Evolutionary conservation across 2,113 vertebrate species (phyloP).

Genomic region (Spermophilus dauricus): DNA sequence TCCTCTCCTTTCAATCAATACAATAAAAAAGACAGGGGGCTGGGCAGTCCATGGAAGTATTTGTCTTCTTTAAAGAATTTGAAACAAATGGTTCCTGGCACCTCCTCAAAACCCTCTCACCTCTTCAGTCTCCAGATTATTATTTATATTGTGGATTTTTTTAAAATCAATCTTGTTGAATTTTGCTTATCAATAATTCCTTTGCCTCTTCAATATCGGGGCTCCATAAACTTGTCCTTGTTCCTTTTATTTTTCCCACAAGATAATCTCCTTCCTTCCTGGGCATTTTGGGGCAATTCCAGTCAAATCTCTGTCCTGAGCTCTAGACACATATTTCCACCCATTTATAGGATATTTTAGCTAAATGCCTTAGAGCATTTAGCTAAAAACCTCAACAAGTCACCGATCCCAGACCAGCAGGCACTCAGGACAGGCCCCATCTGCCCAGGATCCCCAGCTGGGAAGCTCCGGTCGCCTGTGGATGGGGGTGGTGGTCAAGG

Average conservation of each 20-base stretch:
- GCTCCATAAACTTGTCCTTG: not conserved
- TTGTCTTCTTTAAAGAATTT: not conserved
- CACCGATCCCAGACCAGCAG: not conserved
- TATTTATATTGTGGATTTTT: not conserved
- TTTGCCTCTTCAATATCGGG: not conserved
- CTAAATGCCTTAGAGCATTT: not conserved
- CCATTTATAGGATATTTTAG: not conserved
- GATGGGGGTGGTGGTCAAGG: not conserved
- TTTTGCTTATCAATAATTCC: not conserved
- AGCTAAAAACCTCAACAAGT: not conserved
- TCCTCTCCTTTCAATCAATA: not conserved
- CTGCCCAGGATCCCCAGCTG: not conserved
- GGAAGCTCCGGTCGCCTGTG: not conserved
- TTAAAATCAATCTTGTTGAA: not conserved
- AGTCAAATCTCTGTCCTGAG: not conserved
- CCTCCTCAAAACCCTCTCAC: not conserved
- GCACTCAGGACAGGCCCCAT: accelerated
- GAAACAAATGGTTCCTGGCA: not conserved
- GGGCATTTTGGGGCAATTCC: too few species aligned
- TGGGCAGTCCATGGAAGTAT: not conserved
- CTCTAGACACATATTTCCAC: not conserved
- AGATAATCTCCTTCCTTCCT: not conserved
- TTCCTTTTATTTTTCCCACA: not conserved
- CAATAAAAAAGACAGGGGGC: not conserved
- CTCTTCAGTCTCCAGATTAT: not conserved